Percentiles rank a stretch among this genome's conserved stretches.
Evolutionary conservation across 2,888 invertebrate species (phyloP).

Genomic region (Lycia hirtaria): DNA sequence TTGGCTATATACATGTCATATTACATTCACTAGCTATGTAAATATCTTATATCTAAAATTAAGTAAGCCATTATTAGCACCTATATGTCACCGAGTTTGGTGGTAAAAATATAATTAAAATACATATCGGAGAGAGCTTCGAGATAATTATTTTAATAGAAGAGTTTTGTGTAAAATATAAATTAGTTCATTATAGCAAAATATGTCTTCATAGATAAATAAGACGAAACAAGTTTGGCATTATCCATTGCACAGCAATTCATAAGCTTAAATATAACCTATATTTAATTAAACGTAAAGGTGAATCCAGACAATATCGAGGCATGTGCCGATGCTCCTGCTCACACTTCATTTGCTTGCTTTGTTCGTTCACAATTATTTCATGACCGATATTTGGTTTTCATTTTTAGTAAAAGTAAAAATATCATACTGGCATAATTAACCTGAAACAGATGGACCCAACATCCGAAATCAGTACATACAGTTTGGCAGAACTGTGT

Average conservation of each 20-base stretch:
- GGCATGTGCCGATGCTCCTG: too few species aligned
- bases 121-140: constrained; percentile 18
- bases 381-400: too few species aligned
- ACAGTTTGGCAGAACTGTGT: too few species aligned
- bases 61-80: constrained; percentile 78
- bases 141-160: constrained; percentile 10
- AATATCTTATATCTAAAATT: constrained; percentile 47
- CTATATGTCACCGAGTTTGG: constrained; percentile 58
- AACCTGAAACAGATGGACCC: too few species aligned
- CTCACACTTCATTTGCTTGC: too few species aligned
- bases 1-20: constrained; percentile 11
- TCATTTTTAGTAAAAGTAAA: too few species aligned
- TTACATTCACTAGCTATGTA: constrained; percentile 21
- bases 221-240: constrained; percentile 47
- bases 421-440: too few species aligned
- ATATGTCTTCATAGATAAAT: constrained; percentile 48
- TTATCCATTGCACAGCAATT: constrained; percentile 53
- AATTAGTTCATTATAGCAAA: constrained; percentile 39
- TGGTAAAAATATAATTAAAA: constrained; percentile 44
- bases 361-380: too few species aligned
- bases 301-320: too few species aligned
- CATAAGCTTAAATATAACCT: constrained; percentile 36
- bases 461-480: too few species aligned
- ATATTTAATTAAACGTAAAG: constrained; percentile 26
- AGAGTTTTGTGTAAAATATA: constrained; percentile 10